Conservation (phyloP, 1,140 invertebrate genomes). For the Chlorops oryzae region DNA sequence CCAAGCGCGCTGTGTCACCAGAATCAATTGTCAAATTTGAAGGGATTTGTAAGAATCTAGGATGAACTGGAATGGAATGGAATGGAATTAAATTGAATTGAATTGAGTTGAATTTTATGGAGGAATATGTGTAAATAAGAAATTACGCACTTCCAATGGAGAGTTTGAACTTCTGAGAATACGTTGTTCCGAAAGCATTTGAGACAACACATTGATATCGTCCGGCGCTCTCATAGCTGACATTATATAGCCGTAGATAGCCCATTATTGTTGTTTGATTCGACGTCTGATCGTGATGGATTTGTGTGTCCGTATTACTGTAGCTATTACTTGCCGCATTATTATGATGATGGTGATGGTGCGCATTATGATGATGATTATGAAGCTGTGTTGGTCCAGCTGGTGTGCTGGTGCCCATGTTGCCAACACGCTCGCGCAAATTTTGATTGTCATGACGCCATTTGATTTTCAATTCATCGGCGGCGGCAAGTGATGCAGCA, state of each 20-base stretch:
- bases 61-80: conserved; percentile 61
- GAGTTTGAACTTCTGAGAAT: conserved; percentile 79
- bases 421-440: conserved; percentile 24
- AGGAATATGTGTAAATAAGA: not conserved
- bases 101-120: not conserved
- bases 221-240: conserved; percentile 59
- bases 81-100: conserved; percentile 9
- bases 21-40: conserved; percentile 76
- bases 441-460: conserved; percentile 89
- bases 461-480: conserved; percentile 63
- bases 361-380: too few species aligned
- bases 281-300: conserved; percentile 34
- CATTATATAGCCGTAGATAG: conserved; percentile 34
- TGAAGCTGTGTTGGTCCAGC: conserved; percentile 27
- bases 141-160: conserved; percentile 67
- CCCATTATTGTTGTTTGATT: conserved; percentile 41
- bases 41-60: conserved; percentile 79
- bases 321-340: conserved; percentile 20
- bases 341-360: too few species aligned
- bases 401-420: conserved; percentile 21
- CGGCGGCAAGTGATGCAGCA: conserved; percentile 45
- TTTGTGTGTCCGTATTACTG: conserved; percentile 34
- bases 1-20: conserved; percentile 78
- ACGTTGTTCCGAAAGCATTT: conserved; percentile 83
- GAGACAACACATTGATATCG: conserved; percentile 89